Evolutionary conservation across 2,888 invertebrate species (phyloP), one percentile per base, ranked within the genome.

Genomic region (Aporophyla lueneburgensis): DNA sequence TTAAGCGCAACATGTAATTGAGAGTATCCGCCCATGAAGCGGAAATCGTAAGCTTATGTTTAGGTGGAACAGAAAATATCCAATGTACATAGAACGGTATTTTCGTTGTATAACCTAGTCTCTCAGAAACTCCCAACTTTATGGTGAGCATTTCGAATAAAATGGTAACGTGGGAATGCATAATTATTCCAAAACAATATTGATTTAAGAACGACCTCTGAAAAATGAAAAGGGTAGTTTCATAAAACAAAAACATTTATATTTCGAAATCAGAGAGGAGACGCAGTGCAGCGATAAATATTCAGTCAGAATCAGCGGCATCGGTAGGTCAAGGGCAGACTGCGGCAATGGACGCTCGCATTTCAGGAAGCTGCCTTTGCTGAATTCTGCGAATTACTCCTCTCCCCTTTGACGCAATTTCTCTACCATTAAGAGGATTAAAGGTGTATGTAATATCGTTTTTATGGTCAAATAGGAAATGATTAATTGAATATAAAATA

Each of bases 321-420:
- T 80, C 80, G 87, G 71, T 87, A 89, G 94, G 95, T 95, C 95
- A 95, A 95, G 95, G 95, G 91, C 94, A 90, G 68, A 85, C 77
- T 84, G 91, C 89, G 91, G 88, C 91, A 91, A 89, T 89, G 88
- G 87, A 87, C 82, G 79, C 87, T 83, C 86, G 76, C 85, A 78
- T 89, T 89, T 85, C 85, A 86, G 89, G 78, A 84, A 81, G 40
- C 70, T 70, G 56, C 67, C 87, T 86, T 87, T 86, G 85, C 86
- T 89, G 87, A 89, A 91, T 91, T 91, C 89, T 85, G 88, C 71
- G 84, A 89, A 91, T 91, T 88, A 91, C 89, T 89, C 87, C 85
- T 80, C 86, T 89, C 80, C 84, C 87, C 86, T 89, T 88, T 89
- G 85, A 83, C 80, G 85, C 83, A 84, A 84, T 86, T 84, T 79